A percentile compares a stretch with the other conserved stretches of the same genome.
Evolutionary conservation across 2,888 invertebrate species (phyloP).

Genomic region (Ephialtes manifestator): DNA sequence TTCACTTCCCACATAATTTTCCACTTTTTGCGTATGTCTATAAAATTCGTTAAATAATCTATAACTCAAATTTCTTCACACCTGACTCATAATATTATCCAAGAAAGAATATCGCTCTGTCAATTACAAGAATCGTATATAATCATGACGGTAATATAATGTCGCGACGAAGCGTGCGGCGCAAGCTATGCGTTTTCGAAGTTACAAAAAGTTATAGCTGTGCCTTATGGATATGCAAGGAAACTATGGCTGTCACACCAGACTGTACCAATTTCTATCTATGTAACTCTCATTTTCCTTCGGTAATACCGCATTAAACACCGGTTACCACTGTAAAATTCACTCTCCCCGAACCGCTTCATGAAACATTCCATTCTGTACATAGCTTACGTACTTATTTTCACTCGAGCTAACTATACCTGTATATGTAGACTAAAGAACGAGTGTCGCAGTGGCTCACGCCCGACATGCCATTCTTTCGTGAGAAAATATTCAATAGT

Average conservation of each 20-base stretch:
- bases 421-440: neutral
- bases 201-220: slow-evolving; percentile 4
- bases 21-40: neutral
- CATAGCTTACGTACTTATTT: slow-evolving; percentile 3
- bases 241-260: neutral
- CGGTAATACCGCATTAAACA: neutral
- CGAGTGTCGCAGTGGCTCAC: neutral
- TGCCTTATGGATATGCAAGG: neutral
- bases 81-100: slow-evolving; percentile 17
- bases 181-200: neutral
- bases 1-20: too few relatives aligned
- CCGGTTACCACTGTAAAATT: slow-evolving; percentile 3
- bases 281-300: slow-evolving; percentile 17
- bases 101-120: neutral
- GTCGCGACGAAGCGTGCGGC: neutral
- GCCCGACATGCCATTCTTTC: slow-evolving; percentile 26
- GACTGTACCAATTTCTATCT: slow-evolving; percentile 1
- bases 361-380: neutral
- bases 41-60: neutral
- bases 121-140: neutral
- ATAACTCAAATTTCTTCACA: neutral
- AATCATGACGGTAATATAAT: neutral
- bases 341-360: neutral
- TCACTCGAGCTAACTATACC: neutral
- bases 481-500: slow-evolving; percentile 39